These are phyloP conservation scores for Peromyscus attwateri DNA, from an alignment of 2,797 vertebrate genomes.

Conservation along the genomic window DNA sequence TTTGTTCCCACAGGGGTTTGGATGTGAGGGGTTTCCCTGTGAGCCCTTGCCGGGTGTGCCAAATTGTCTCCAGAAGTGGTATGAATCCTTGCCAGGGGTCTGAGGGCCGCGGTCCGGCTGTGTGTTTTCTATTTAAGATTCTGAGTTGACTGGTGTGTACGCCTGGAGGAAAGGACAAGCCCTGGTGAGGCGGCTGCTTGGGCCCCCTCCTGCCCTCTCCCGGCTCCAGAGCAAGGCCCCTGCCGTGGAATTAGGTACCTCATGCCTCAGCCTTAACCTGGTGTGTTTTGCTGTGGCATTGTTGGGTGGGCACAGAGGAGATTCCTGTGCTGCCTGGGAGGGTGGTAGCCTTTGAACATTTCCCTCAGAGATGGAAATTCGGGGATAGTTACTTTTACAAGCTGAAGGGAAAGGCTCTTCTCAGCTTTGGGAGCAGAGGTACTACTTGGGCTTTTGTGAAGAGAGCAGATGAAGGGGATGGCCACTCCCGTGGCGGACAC, in stretches of 20 bases:
- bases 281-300: neutral
- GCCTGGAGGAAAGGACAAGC: constrained; percentile 89
- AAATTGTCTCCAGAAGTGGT: neutral
- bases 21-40: neutral
- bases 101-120: rapidly evolving
- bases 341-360: neutral
- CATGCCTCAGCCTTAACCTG: neutral
- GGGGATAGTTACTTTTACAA: neutral
- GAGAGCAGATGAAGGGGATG: neutral
- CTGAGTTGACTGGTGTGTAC: constrained; percentile 68
- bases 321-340: rapidly evolving
- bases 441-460: rapidly evolving
- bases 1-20: neutral
- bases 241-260: constrained; percentile 48
- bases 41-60: rapidly evolving
- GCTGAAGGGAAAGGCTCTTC: neutral
- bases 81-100: rapidly evolving
- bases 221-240: constrained; percentile 6
- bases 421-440: neutral
- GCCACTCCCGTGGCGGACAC: neutral
- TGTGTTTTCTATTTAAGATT: constrained; percentile 79
- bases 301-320: neutral
- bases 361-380: neutral
- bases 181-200: constrained; percentile 85
- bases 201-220: constrained; percentile 71